Evolutionary conservation across 2,113 vertebrate genomes (phyloP).

Genomic region (Pongo abelii): DNA sequence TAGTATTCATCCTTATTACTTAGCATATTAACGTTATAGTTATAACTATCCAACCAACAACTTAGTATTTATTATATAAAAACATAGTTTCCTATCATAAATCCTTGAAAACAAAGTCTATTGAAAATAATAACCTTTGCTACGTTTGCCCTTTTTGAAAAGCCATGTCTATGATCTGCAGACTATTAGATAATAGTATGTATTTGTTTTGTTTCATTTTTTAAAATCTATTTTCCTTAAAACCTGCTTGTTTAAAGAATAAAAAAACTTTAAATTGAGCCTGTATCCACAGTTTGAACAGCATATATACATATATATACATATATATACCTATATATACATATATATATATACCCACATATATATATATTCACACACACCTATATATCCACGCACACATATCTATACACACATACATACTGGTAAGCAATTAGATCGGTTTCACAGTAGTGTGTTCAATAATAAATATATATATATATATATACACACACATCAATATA

Average conservation of each 20-base stretch:
- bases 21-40: not conserved
- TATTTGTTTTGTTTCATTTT: not conserved
- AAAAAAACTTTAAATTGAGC: not conserved
- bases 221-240: not conserved
- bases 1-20: not conserved
- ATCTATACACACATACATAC: not conserved
- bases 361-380: not conserved
- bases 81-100: not conserved
- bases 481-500: not conserved
- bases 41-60: not conserved
- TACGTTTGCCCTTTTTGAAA: not conserved
- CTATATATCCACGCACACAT: no score
- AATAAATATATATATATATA: not conserved
- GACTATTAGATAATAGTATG: not conserved
- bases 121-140: constrained; percentile 39
- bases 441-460: not conserved
- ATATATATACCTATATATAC: not conserved
- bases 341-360: not conserved
- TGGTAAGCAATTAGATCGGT: not conserved
- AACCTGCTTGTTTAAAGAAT: not conserved
- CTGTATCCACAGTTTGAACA: not conserved
- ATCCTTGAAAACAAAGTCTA: not conserved
- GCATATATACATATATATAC: not conserved
- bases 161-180: not conserved
- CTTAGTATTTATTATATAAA: not conserved